Evolutionary conservation across 2,888 invertebrate species (phyloP), one percentile per base, ranked within the genome.

Genomic region (Brachyptera putata): DNA sequence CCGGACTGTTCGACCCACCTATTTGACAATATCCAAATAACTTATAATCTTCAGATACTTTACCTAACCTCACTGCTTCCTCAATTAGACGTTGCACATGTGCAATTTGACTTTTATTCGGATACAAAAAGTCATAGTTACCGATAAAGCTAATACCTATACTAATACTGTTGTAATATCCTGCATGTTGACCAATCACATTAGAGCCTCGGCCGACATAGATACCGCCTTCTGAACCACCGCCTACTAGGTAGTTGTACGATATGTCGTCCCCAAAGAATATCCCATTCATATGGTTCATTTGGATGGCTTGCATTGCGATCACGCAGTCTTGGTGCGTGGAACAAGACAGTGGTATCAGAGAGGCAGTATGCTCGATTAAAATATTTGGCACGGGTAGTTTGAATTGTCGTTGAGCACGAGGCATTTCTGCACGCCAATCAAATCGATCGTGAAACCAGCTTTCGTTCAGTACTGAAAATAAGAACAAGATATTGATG

Each of bases 11-110:
- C 0, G 87, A 84, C 0, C 80, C 76, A 5, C 80, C 77, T 14
- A 88, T 71, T 68, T 86, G 88, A 60, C 85, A 78, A 57, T 86
- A 87, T 0, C 81, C 87, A 25, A 85, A 75, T 11, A 91, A 70
- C 68, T 82, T 84, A 67, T 88, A 89, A 68, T 87, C 76, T 50
- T 77, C 70, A 0, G 75, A 72, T 13, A 91, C 77, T 69, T 85
- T 84, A 0, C 83, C 83, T 26, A 73, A 63, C 11, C 78, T 73
- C 0, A 89, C 80, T 0, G 88, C 90, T 41, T 78, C 71, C 13
- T 79, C 74, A n/a, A 90, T 80, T 1, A 90, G 73, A 62, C 81
- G 77, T 49, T 79, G 72, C 3, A 84, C 84, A 0, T 85, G 85
- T 16, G 79, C 77, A 0, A 89, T 66, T 69, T 53, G 53, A 9